phyloP scores from a whole-genome alignment of 2,888 invertebrate genomes.

The Cryptocheilus praepositus region DNA sequence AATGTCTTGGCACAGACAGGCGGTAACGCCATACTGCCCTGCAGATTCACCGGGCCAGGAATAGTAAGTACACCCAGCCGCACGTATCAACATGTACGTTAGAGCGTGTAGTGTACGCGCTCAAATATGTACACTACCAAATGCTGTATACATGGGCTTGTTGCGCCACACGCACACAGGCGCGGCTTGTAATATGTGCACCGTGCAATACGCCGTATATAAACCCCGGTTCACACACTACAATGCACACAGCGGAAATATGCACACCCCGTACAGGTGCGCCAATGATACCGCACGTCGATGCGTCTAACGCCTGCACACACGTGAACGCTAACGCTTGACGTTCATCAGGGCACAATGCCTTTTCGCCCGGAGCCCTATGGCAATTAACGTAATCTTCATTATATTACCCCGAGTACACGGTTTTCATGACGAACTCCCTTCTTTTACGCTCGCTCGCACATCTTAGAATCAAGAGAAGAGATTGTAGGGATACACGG shows the following conservation, averaged over 20 bases:
- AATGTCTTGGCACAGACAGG: conserved; percentile 76
- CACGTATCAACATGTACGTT: conserved; percentile 16
- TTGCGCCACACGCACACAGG: conserved; percentile 17
- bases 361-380: too few relatives aligned
- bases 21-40: conserved; percentile 76
- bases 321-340: background rate
- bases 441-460: too few relatives aligned
- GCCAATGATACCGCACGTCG: background rate
- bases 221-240: conserved; percentile 18
- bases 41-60: conserved; percentile 74
- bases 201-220: conserved; percentile 2
- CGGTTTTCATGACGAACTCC: too few relatives aligned
- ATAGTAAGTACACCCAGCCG: conserved; percentile 71
- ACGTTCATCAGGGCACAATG: too few relatives aligned
- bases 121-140: conserved; percentile 32
- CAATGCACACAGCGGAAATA: conserved; percentile 34
- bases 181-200: conserved; percentile 13
- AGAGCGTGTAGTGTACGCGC: conserved; percentile 23
- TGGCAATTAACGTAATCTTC: too few relatives aligned
- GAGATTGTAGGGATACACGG: too few relatives aligned
- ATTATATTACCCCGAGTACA: too few relatives aligned
- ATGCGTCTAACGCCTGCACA: background rate
- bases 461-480: too few relatives aligned
- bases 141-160: conserved; percentile 29
- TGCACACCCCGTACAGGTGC: conserved; percentile 3